phyloP scores from a whole-genome alignment of 2,888 invertebrate species.

The Sturmia bella region DNA sequence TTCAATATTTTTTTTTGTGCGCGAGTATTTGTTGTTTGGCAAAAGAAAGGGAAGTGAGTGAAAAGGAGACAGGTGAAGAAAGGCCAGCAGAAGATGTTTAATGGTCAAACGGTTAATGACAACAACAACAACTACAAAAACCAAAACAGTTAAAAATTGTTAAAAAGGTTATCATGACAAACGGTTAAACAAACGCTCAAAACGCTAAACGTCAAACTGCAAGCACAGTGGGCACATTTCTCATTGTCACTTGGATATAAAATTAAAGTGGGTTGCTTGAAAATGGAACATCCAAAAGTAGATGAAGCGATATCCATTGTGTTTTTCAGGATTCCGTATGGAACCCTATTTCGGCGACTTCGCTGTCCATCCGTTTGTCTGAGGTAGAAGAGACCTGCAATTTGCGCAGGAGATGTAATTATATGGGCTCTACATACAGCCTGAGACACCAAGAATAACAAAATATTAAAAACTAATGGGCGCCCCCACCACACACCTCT shows the following conservation, averaged over 20 bases:
- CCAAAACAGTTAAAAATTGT: conserved; percentile 52
- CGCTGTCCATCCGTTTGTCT: too few relatives aligned
- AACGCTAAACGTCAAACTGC: neutral
- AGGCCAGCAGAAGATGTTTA: conserved; percentile 37
- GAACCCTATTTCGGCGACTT: too few relatives aligned
- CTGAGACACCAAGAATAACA: too few relatives aligned
- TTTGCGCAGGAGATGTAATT: too few relatives aligned
- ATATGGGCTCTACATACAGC: too few relatives aligned
- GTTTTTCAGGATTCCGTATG: too few relatives aligned
- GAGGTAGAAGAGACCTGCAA: too few relatives aligned
- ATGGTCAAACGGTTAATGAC: conserved; percentile 46
- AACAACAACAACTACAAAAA: conserved; percentile 27
- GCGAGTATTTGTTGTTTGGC: neutral
- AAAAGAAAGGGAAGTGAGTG: conserved; percentile 9
- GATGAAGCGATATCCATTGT: too few relatives aligned
- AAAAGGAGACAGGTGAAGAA: conserved; percentile 20
- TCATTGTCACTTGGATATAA: neutral
- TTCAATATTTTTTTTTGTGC: conserved; percentile 33
- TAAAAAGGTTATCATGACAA: conserved; percentile 25
- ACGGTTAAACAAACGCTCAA: conserved; percentile 1
- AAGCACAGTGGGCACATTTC: conserved; percentile 26
- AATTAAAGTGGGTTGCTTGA: too few relatives aligned
- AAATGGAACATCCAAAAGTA: too few relatives aligned
- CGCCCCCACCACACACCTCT: too few relatives aligned
- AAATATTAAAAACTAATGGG: too few relatives aligned